Percentiles rank a stretch among this genome's conserved stretches.
Evolutionary conservation across 2,888 invertebrate genomes (phyloP).

Genomic region (Euzophera pinguis): DNA sequence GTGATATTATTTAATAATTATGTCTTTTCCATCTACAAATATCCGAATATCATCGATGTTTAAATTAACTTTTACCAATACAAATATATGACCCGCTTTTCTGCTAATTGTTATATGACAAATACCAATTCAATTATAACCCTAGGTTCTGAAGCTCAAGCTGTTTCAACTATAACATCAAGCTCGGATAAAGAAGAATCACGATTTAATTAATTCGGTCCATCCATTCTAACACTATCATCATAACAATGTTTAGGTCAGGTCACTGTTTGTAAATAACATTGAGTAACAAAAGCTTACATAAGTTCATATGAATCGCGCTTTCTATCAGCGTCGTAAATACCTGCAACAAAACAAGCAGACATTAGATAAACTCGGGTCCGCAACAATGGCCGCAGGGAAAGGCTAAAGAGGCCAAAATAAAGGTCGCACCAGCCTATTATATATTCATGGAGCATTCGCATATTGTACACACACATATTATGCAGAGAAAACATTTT

Average conservation of each 20-base stretch:
- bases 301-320: slow-evolving; percentile 7
- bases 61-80: too few species aligned
- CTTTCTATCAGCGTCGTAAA: slow-evolving; percentile 1
- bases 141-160: too few species aligned
- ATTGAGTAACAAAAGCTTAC: slow-evolving; percentile 9
- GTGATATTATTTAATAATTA: too few species aligned
- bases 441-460: slow-evolving; percentile 69
- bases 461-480: slow-evolving; percentile 51
- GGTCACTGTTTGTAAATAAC: slow-evolving; percentile 4
- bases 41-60: too few species aligned
- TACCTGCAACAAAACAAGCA: slow-evolving; percentile 48
- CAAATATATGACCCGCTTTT: too few species aligned
- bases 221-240: not conserved
- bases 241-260: not conserved
- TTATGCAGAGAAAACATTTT: slow-evolving; percentile 53
- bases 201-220: not conserved
- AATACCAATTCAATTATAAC: too few species aligned
- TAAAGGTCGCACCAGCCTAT: slow-evolving; percentile 66
- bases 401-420: slow-evolving; percentile 58
- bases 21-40: too few species aligned
- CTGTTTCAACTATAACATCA: too few species aligned
- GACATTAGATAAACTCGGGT: slow-evolving; percentile 53
- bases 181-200: too few species aligned
- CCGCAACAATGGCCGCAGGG: slow-evolving; percentile 57
- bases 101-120: too few species aligned